phyloP scores from a whole-genome alignment of 2,888 invertebrate genomes.

The Subacronicta megacephala region DNA sequence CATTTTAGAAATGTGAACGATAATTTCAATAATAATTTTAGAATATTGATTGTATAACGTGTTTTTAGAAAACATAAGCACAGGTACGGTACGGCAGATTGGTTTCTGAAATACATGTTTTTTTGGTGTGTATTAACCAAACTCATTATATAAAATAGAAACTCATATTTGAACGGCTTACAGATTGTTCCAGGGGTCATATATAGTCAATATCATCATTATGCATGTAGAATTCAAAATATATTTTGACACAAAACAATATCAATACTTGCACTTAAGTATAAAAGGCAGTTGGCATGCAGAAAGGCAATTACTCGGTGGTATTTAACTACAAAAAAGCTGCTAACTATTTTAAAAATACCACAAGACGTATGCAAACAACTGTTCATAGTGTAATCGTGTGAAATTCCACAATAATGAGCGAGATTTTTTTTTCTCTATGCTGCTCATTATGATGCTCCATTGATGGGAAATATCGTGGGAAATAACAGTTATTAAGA shows the following conservation, averaged over 20 bases:
- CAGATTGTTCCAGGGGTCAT: too few relatives aligned
- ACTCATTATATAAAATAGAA: too few relatives aligned
- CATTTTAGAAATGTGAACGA: background rate
- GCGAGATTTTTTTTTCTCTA: constrained; percentile 32
- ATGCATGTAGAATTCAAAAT: too few relatives aligned
- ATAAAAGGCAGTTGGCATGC: background rate
- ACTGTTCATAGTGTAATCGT: constrained; percentile 29
- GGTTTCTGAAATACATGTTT: too few relatives aligned
- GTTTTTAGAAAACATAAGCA: too few relatives aligned
- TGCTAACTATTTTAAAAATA: constrained; percentile 9
- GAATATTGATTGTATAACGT: too few relatives aligned
- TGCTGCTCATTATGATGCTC: constrained; percentile 5
- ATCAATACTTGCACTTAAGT: background rate
- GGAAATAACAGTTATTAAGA: constrained; percentile 45
- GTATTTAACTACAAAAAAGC: constrained; percentile 10
- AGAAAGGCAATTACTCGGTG: background rate
- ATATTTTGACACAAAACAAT: too few relatives aligned
- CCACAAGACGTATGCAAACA: constrained; percentile 28
- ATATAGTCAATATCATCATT: too few relatives aligned
- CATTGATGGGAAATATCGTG: constrained; percentile 43
- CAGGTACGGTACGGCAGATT: too few relatives aligned
- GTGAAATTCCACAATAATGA: constrained; percentile 41
- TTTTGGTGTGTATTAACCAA: too few relatives aligned
- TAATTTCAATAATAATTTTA: background rate
- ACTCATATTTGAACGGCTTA: too few relatives aligned